Percentiles rank a stretch among this genome's conserved stretches.
Evolutionary conservation across 2,888 invertebrate genomes (phyloP).

Genomic region (Hoplodrina ambigua): DNA sequence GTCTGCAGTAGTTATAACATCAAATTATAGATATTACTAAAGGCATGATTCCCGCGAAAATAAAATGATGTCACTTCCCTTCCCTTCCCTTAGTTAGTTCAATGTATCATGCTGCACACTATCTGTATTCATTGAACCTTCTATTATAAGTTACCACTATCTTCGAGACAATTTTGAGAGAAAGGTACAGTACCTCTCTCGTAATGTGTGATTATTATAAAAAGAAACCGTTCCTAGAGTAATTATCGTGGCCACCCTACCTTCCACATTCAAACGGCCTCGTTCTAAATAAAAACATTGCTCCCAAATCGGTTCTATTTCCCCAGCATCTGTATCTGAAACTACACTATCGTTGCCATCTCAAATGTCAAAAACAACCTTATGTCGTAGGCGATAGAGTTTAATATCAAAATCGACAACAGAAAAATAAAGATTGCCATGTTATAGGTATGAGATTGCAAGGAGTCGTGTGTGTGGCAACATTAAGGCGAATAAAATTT

Average conservation of each 20-base stretch:
- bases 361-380: conserved; percentile 57
- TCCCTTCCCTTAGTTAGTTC: too few relatives aligned
- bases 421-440: conserved; percentile 64
- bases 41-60: too few relatives aligned
- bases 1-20: neutral
- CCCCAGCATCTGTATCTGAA: conserved; percentile 80
- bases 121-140: too few relatives aligned
- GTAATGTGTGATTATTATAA: too few relatives aligned
- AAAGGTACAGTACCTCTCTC: too few relatives aligned
- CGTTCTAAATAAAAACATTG: conserved; percentile 89
- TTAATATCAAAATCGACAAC: neutral
- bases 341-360: conserved; percentile 57
- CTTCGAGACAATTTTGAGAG: too few relatives aligned
- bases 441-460: conserved; percentile 87
- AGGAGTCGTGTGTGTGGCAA: conserved; percentile 87
- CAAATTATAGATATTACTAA: too few relatives aligned
- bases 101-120: too few relatives aligned
- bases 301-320: conserved; percentile 87
- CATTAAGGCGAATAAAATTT: conserved; percentile 90
- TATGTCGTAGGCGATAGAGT: conserved; percentile 62
- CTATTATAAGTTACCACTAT: too few relatives aligned
- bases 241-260: conserved; percentile 57
- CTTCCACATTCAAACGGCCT: conserved; percentile 80
- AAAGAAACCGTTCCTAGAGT: neutral
- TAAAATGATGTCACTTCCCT: too few relatives aligned